phyloP scores from a whole-genome alignment of 2,888 invertebrate genomes.

The Drosophila robusta region DNA sequence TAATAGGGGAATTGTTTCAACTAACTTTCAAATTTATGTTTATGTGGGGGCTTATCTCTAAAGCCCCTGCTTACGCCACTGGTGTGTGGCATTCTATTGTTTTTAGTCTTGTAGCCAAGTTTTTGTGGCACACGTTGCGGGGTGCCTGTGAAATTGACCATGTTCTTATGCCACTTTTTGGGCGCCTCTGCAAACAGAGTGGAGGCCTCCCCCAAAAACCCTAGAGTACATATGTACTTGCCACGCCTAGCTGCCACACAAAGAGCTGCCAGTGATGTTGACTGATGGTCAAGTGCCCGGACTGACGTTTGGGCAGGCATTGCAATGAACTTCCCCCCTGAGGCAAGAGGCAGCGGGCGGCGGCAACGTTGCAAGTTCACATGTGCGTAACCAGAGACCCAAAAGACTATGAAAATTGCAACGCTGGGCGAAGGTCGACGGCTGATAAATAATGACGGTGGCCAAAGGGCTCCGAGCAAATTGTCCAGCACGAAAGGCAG shows the following conservation, averaged over 20 bases:
- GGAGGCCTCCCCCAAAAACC: background rate
- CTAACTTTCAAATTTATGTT: too few relatives aligned
- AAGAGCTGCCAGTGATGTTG: constrained; percentile 46
- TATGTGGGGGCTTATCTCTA: too few relatives aligned
- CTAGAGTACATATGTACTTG: background rate
- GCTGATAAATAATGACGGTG: constrained; percentile 34
- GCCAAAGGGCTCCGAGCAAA: constrained; percentile 13
- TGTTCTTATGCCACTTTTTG: constrained; percentile 11
- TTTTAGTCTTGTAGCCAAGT: background rate
- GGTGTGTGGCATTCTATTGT: background rate
- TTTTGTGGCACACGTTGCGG: background rate
- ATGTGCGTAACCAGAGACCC: constrained; percentile 19
- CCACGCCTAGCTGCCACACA: constrained; percentile 12
- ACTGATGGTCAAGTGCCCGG: constrained; percentile 37
- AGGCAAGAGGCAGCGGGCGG: background rate
- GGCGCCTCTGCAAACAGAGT: constrained; percentile 17
- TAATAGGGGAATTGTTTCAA: too few relatives aligned
- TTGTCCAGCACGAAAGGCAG: constrained; percentile 3
- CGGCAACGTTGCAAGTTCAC: background rate
- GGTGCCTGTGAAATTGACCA: constrained; percentile 2
- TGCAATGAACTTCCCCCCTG: constrained; percentile 1
- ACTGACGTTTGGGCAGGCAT: constrained; percentile 17
- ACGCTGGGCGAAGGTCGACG: constrained; percentile 9
- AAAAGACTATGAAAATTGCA: constrained; percentile 15
- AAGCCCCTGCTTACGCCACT: too few relatives aligned